A percentile compares a stretch with the other conserved stretches of the same genome.
These are phyloP conservation scores for Ceratoteleas bidentatus DNA, from an alignment of 1,140 invertebrate species.

Conservation along the genomic window DNA sequence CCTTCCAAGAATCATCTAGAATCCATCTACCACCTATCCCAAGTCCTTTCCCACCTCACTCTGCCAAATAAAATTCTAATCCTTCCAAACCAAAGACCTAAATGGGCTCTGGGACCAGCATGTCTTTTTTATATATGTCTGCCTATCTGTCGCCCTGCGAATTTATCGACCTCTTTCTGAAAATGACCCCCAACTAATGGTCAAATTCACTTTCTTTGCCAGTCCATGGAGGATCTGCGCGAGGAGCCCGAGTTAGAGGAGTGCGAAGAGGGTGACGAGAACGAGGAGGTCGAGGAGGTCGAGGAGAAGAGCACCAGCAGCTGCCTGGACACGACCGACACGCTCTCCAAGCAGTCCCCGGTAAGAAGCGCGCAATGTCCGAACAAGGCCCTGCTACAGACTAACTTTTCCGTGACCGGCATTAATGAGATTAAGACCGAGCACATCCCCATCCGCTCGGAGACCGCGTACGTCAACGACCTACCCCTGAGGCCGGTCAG, in stretches of 20 bases:
- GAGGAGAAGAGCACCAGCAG: slow-evolving; percentile 70
- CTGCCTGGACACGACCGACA: slow-evolving; percentile 63
- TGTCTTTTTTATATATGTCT: slow-evolving; percentile 11
- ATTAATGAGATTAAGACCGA: slow-evolving; percentile 76
- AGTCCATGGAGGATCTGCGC: slow-evolving; percentile 80
- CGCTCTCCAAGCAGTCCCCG: slow-evolving; percentile 69
- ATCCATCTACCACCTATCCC: too few relatives aligned
- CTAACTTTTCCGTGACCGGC: slow-evolving; percentile 76
- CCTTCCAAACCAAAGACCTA: neutral
- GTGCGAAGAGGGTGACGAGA: slow-evolving; percentile 80
- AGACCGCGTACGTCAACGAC: slow-evolving; percentile 40
- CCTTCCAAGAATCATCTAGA: too few relatives aligned
- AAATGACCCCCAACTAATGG: neutral
- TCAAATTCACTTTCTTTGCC: slow-evolving; percentile 5
- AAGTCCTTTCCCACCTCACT: too few relatives aligned
- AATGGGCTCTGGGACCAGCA: too few relatives aligned
- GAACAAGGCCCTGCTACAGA: slow-evolving; percentile 68
- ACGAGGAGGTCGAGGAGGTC: slow-evolving; percentile 74
- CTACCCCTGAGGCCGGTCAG: slow-evolving; percentile 71
- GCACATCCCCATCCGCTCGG: slow-evolving; percentile 54
- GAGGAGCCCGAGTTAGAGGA: slow-evolving; percentile 81
- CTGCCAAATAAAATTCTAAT: neutral
- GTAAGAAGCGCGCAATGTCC: slow-evolving; percentile 71
- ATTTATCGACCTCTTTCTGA: slow-evolving; percentile 12
- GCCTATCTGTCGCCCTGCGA: slow-evolving; percentile 45